Percentiles rank a stretch among this genome's conserved stretches.
Evolutionary conservation across 2,113 vertebrate genomes (phyloP).

Genomic region (Leucoraja erinaceus): DNA sequence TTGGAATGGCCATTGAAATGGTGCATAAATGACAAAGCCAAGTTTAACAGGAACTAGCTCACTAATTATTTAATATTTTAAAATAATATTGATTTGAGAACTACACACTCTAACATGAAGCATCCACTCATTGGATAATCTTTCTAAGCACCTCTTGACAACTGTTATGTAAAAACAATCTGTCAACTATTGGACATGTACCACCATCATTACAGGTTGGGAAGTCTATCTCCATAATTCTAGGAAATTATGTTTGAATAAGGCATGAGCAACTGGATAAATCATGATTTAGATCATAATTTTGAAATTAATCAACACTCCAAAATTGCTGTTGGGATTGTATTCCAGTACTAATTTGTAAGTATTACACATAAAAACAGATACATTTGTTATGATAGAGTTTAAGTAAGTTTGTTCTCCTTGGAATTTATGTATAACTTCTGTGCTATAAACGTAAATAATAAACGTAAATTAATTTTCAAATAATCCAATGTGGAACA

Average conservation of each 20-base stretch:
- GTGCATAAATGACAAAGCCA: neutral
- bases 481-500: no score
- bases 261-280: neutral
- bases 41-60: neutral
- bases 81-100: neutral
- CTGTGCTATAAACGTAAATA: no score
- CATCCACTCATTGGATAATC: no score
- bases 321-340: neutral
- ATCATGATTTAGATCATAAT: neutral
- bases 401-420: no score
- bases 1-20: neutral
- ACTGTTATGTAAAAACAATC: neutral
- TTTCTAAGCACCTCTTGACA: neutral
- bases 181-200: neutral
- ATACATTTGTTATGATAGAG: neutral
- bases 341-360: neutral
- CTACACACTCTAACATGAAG: neutral
- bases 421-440: no score
- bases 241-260: neutral
- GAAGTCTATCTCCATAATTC: neutral
- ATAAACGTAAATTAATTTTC: no score
- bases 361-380: neutral
- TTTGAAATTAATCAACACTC: neutral
- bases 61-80: neutral
- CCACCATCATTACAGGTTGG: neutral